Conservation (phyloP, 1,140 invertebrate genomes). For the Drosophila funebris region DNA sequence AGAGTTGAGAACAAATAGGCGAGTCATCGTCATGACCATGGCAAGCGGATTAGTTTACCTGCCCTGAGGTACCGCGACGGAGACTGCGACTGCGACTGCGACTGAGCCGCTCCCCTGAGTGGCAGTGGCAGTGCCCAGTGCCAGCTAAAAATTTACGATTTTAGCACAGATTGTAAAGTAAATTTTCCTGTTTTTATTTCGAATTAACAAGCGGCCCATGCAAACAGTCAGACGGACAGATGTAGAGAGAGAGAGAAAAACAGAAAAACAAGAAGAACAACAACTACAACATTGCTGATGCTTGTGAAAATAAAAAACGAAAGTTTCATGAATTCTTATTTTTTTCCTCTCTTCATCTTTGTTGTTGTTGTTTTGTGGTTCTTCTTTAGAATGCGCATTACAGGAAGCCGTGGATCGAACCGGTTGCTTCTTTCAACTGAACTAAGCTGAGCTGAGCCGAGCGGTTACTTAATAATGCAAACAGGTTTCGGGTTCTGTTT, state of each 20-base stretch:
- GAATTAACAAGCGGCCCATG: constrained; percentile 72
- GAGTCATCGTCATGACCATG: constrained; percentile 61
- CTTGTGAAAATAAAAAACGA: constrained; percentile 68
- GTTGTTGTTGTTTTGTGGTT: constrained; percentile 10
- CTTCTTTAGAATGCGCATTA: constrained; percentile 56
- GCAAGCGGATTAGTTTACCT: constrained; percentile 74
- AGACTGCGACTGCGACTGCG: constrained; percentile 1
- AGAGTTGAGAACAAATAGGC: constrained; percentile 66
- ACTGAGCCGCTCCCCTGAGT: constrained; percentile 61
- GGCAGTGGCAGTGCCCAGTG: constrained; percentile 15
- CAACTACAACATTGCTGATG: constrained; percentile 5
- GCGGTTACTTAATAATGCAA: constrained; percentile 78
- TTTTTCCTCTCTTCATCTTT: constrained; percentile 3
- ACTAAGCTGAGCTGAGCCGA: constrained; percentile 29
- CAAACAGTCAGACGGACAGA: constrained; percentile 42
- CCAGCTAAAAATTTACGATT: constrained; percentile 76
- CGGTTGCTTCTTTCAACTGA: constrained; percentile 46
- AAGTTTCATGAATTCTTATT: constrained; percentile 60
- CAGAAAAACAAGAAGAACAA: constrained; percentile 1
- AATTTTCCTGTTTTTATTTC: constrained; percentile 81
- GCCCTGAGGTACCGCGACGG: constrained; percentile 10
- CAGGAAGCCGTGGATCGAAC: constrained; percentile 65
- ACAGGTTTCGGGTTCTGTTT: constrained; percentile 55
- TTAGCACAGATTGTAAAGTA: constrained; percentile 81
- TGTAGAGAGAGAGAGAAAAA: constrained; percentile 1